Evolutionary conservation across 2,113 vertebrate genomes (phyloP), one percentile per base, ranked within the genome.

Genomic region (Catharus fuscescens): DNA sequence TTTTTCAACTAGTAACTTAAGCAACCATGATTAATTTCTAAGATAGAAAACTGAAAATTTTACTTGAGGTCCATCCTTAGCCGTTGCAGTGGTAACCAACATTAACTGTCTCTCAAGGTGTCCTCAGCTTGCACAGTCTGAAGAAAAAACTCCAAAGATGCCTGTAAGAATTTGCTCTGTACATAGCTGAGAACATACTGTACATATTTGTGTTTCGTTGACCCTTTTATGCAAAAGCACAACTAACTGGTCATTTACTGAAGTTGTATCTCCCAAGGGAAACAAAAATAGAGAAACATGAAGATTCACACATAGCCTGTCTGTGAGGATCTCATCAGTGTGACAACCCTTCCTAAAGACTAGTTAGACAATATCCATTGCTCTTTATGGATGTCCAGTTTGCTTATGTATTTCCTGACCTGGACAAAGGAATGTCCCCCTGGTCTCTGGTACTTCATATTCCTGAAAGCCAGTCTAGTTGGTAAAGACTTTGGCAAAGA

Each of bases 161-260:
- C 28, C 54, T 80, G 21, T 38, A 87, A 36, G 8, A 28, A 32
- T 71, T 82, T 50, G 3, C 8, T 62, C 44, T 85, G 12, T 48
- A 54, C 25, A 42, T 12, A 59, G 29, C 57, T 62, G 45, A 79
- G 19, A 88, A 85, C 6, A 31, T 69, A 21, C 2, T 52, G 18
- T 32, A 42, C 4, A 0, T 88, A 66, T 74, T 45, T 79, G 26
- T 36, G 12, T 14, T 92, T 82, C 53, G 26, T 71, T 88, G 10
- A 50, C 31, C 10, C 8, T 93, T 76, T 82, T 45, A 62, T 15
- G 19, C 17, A 64, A 61, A 91, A 80, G 0, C 13, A 66, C 21
- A 64, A 21, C 7, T 34, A 66, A 81, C 0, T 0, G 14, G 7
- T 0, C 4, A n/a, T 74, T 90, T 92, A 60, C 11, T 65, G 15